phyloP scores from a whole-genome alignment of 2,888 invertebrate genomes.

The Helleia helle region DNA sequence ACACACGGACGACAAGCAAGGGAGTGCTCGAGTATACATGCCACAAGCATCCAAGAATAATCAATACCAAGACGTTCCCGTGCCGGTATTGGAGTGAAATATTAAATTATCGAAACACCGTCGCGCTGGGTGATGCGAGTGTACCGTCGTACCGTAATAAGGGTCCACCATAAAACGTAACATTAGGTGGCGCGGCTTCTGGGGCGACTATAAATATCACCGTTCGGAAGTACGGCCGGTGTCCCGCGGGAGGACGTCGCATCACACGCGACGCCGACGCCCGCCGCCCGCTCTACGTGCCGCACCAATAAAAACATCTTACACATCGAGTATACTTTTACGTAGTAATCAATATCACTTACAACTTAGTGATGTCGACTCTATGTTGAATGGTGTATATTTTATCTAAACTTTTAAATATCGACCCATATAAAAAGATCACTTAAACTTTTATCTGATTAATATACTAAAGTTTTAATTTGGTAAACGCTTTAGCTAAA shows the following conservation, averaged over 20 bases:
- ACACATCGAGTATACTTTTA: slow-evolving; percentile 39
- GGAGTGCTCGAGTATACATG: not conserved
- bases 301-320: slow-evolving; percentile 66
- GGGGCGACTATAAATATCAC: slow-evolving; percentile 72
- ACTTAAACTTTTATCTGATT: too few relatives aligned
- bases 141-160: slow-evolving; percentile 58
- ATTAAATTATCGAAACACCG: slow-evolving; percentile 6
- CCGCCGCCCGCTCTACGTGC: slow-evolving; percentile 58
- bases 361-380: slow-evolving; percentile 25
- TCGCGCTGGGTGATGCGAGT: slow-evolving; percentile 8
- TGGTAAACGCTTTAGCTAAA: too few relatives aligned
- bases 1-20: not conserved
- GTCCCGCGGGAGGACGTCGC: slow-evolving; percentile 68
- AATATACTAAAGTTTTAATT: too few relatives aligned
- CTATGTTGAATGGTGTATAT: slow-evolving; percentile 40
- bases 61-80: not conserved
- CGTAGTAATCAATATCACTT: slow-evolving; percentile 57
- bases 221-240: slow-evolving; percentile 68
- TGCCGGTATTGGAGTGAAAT: not conserved
- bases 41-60: not conserved
- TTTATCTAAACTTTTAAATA: slow-evolving; percentile 30
- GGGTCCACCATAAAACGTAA: slow-evolving; percentile 70
- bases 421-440: not conserved
- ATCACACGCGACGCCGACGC: too few relatives aligned
- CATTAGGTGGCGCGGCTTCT: slow-evolving; percentile 72